phyloP scores from a whole-genome alignment of 2,113 vertebrate species.

The Nanger granti region DNA sequence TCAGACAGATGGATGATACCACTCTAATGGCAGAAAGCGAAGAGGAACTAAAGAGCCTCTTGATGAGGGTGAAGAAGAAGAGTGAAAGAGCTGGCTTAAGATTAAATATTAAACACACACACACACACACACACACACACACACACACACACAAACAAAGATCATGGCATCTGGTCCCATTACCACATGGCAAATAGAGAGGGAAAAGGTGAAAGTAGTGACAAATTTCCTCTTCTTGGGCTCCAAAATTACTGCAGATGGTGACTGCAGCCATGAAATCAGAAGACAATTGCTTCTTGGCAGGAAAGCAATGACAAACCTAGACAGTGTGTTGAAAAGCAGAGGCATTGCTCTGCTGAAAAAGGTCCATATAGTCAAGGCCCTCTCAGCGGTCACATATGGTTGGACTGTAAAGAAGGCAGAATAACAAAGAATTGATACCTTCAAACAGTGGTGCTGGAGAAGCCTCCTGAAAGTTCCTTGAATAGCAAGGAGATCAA shows the following conservation, averaged over 20 bases:
- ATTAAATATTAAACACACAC: not conserved
- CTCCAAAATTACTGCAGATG: not conserved
- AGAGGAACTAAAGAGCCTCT: not conserved
- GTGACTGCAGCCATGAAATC: not conserved
- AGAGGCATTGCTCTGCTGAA: not conserved
- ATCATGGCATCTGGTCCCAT: not conserved
- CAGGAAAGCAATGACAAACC: not conserved
- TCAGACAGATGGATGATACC: not conserved
- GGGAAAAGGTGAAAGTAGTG: not conserved
- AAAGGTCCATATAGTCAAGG: not conserved
- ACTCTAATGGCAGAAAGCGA: not conserved
- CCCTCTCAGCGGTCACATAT: not conserved
- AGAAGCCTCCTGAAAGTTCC: not conserved
- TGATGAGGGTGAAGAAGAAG: not conserved
- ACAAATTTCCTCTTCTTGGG: not conserved
- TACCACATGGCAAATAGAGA: not conserved
- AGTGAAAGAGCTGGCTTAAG: not conserved
- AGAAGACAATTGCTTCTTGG: not conserved
- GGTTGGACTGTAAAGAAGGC: not conserved
- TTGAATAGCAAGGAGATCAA: not conserved
- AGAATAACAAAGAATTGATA: not conserved
- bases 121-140: not conserved
- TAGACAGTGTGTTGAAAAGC: not conserved
- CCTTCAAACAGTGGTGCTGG: not conserved
- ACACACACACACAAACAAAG: not conserved